Conservation (phyloP, 2,113 vertebrate genomes). For the Apteryx owenii region DNA sequence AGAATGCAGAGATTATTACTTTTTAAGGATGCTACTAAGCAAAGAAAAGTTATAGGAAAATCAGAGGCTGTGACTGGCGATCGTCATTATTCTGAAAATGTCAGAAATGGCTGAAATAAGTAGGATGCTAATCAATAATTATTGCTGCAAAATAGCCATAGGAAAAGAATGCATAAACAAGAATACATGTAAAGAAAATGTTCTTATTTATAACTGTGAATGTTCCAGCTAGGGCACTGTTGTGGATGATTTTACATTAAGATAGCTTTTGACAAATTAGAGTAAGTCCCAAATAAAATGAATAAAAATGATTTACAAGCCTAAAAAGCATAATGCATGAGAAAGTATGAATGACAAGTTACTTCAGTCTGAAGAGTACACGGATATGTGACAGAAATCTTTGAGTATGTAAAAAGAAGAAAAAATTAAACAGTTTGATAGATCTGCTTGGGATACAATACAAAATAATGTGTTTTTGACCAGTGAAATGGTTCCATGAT, state of each 20-base stretch:
- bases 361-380: background rate
- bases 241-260: background rate
- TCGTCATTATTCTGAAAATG: background rate
- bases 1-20: background rate
- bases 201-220: background rate
- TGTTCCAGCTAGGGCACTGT: background rate
- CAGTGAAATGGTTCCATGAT: background rate
- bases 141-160: background rate
- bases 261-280: background rate
- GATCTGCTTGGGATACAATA: background rate
- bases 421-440: background rate
- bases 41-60: background rate
- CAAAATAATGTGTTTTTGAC: background rate
- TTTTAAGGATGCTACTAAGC: background rate
- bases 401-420: background rate
- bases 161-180: background rate
- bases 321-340: background rate
- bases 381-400: background rate
- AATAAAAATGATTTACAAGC: background rate
- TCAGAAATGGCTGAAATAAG: background rate
- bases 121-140: background rate
- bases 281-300: background rate
- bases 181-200: background rate
- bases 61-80: background rate
- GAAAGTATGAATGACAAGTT: background rate